Evolutionary conservation across 2,113 vertebrate genomes (phyloP).

Genomic region (Passer montanus): DNA sequence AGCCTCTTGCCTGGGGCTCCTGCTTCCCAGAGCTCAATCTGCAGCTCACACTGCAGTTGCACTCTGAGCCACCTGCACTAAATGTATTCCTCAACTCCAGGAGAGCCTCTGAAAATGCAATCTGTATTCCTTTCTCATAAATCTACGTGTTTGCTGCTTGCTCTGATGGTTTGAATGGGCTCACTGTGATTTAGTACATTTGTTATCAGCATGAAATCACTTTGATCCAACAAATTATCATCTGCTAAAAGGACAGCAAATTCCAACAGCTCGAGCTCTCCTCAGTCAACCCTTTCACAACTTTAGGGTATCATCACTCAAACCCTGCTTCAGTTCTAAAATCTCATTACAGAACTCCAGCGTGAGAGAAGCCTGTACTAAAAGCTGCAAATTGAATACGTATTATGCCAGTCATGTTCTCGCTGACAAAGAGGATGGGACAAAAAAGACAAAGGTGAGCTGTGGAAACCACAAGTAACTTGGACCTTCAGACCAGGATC

Average conservation of each 20-base stretch:
- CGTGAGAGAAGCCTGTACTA: not conserved
- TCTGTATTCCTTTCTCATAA: not conserved
- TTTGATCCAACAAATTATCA: not conserved
- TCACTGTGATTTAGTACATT: not conserved
- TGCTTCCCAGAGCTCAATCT: not conserved
- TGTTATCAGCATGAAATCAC: not conserved
- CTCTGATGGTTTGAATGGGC: not conserved
- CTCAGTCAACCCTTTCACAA: not conserved
- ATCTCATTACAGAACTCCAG: not conserved
- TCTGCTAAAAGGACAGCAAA: not conserved
- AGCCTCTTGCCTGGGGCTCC: not conserved
- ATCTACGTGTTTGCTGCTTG: not conserved
- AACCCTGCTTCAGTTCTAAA: not conserved
- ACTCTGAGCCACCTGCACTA: not conserved
- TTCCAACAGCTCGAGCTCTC: not conserved
- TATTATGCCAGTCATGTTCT: not conserved
- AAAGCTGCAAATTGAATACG: not conserved
- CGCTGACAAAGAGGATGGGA: not conserved
- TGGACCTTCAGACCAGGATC: not conserved
- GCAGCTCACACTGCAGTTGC: not conserved
- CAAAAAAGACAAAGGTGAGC: not conserved
- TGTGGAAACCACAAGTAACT: not conserved
- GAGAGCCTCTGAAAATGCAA: not conserved
- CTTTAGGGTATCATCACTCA: not conserved
- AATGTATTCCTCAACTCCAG: not conserved